These are phyloP conservation scores for Uromys caudimaculatus DNA, from an alignment of 2,797 vertebrate species.

Conservation along the genomic window DNA sequence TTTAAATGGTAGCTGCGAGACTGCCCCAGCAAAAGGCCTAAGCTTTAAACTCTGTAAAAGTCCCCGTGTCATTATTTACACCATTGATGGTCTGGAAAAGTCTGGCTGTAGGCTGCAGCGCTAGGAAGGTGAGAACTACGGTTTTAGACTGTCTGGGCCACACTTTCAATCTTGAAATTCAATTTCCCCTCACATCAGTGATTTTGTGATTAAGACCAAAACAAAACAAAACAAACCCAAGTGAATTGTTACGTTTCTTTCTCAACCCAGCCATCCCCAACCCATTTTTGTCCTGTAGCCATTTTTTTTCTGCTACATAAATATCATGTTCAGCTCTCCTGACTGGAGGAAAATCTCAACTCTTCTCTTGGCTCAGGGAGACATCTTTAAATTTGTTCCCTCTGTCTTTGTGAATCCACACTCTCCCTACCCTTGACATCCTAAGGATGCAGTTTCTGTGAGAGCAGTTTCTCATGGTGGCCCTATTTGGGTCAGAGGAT, in stretches of 20 bases:
- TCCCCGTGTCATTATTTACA: no score
- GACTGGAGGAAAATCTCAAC: not conserved
- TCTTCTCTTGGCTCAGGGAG: not conserved
- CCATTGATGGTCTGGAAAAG: no score
- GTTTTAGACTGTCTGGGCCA: not conserved
- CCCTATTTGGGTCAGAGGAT: not conserved
- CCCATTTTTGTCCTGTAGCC: not conserved
- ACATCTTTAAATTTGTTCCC: not conserved
- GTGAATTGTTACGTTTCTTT: slow-evolving; percentile 21
- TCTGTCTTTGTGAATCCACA: not conserved
- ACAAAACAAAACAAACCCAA: not conserved
- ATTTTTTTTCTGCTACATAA: not conserved
- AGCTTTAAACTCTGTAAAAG: not conserved
- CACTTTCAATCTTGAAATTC: not conserved
- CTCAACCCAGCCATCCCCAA: not conserved
- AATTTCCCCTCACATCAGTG: slow-evolving; percentile 49
- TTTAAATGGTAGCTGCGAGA: not conserved
- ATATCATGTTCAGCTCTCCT: not conserved
- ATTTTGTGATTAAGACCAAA: slow-evolving; percentile 42
- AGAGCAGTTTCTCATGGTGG: not conserved
- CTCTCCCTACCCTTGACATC: not conserved
- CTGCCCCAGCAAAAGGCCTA: not conserved
- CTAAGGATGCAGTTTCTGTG: not conserved
- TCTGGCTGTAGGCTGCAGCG: not conserved
- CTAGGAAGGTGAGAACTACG: not conserved